Percentiles rank a stretch among this genome's conserved stretches.
phyloP scores from a whole-genome alignment of 1,140 invertebrate genomes.

The Solen grandis region DNA sequence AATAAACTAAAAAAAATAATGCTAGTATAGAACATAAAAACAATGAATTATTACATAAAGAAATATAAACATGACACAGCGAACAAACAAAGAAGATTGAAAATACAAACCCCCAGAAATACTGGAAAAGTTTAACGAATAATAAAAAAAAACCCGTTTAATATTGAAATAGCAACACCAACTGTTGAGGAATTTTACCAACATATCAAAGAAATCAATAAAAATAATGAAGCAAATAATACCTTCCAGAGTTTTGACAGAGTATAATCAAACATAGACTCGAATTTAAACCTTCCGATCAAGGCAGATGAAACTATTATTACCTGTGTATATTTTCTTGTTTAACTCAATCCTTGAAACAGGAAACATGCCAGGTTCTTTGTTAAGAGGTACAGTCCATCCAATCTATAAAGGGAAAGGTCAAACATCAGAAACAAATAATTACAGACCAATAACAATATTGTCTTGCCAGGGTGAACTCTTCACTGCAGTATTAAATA shows the following conservation, averaged over 20 bases:
- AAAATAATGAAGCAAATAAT: background rate
- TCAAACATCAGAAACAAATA: conserved; percentile 6
- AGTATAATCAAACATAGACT: background rate
- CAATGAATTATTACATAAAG: too few relatives aligned
- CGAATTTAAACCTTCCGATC: background rate
- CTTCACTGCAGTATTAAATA: conserved; percentile 56
- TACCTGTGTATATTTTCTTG: conserved; percentile 21
- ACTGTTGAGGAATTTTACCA: conserved; percentile 16
- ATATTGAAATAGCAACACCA: background rate
- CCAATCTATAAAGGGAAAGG: conserved; percentile 58
- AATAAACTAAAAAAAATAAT: background rate
- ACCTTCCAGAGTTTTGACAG: background rate
- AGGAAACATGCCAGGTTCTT: conserved; percentile 17
- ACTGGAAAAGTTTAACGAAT: conserved; percentile 4
- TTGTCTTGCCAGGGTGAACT: conserved; percentile 57
- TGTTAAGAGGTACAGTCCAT: conserved; percentile 35
- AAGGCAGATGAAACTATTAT: conserved; percentile 3
- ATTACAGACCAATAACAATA: conserved; percentile 53
- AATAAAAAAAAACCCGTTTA: conserved; percentile 24
- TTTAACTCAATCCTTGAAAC: conserved; percentile 27
- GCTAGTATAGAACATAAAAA: too few relatives aligned
- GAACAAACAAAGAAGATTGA: too few relatives aligned
- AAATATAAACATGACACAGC: too few relatives aligned
- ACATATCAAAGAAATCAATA: conserved; percentile 20
- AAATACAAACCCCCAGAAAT: conserved; percentile 3